Base-by-base conservation (phyloP, 2,113 vertebrate genomes). In the Callithrix jacchus region DNA sequence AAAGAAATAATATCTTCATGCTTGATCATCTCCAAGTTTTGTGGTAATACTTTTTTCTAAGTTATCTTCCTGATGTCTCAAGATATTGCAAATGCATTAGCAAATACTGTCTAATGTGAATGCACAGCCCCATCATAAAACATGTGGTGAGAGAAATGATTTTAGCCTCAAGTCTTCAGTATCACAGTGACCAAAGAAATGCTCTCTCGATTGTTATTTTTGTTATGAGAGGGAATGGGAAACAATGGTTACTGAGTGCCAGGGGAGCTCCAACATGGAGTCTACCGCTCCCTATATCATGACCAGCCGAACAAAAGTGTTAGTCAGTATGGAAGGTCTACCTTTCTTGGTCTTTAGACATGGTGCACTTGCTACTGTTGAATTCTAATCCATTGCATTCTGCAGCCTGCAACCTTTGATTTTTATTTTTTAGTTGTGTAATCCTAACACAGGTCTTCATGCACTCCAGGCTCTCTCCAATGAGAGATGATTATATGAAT, bases 361-460 rank as follows among this genome's bases (percentile, higher is more conserved):
- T 64, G 54, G 58, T 85, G 2, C 23, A 61, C 21, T 89, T 93
- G 73, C 30, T 49, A 13, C 35, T 30, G 11, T 7, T 49, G 85
- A 54, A 81, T 76, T 74, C n/a, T 54, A n/a, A n/a, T 58, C 49
- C 30, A 11, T n/a, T 61, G 56, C 13, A 4, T 85, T 16, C 56
- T 92, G 18, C 1, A 52, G 35, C 45, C 83, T 94, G 73, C 52
- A 86, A 11, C 1, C 70, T 95, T 97, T 91, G 88, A 76, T 96
- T 76, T 91, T 54, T 68, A 5, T 79, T 71, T 74, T 73, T 95
- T 8, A 74, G 10, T 27, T 40, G 58, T 94, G 9, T 74, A 30
- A 84, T 91, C 79, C 61, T 45, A 71, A 80, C 35, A 83, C 17
- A 82, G 96, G 77, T 7, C 18, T 11, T 14, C 21, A 23, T 86